These are phyloP conservation scores for Parthenolecanium corni DNA, from an alignment of 2,888 invertebrate genomes.

Conservation along the genomic window DNA sequence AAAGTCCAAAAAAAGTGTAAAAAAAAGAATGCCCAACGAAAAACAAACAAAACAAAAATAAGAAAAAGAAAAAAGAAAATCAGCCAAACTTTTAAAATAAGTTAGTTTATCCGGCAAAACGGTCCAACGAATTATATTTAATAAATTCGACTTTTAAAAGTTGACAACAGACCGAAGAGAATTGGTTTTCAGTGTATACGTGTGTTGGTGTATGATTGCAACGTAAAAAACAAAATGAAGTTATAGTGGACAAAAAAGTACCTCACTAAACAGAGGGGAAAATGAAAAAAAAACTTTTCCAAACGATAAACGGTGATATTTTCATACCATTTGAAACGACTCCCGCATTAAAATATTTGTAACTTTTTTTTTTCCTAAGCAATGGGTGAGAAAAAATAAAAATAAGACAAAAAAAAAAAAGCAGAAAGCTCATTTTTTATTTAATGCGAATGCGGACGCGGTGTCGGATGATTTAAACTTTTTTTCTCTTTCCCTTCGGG, in stretches of 20 bases:
- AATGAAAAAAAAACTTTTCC: conserved; percentile 10
- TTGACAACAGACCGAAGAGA: neutral
- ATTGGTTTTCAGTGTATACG: too few species aligned
- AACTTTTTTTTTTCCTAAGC: conserved; percentile 12
- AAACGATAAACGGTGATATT: conserved; percentile 24
- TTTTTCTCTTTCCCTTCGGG: conserved; percentile 10
- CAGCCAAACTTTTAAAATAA: conserved; percentile 5
- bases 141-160: conserved; percentile 17
- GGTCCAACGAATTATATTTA: conserved; percentile 19
- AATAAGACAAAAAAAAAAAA: too few species aligned
- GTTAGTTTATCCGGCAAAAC: conserved; percentile 19
- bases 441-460: conserved; percentile 3
- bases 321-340: conserved; percentile 22
- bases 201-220: too few species aligned
- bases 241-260: too few species aligned
- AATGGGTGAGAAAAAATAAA: neutral
- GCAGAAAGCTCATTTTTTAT: conserved; percentile 21
- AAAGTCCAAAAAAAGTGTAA: too few species aligned
- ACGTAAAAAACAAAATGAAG: too few species aligned
- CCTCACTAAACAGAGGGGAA: too few species aligned
- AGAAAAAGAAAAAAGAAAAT: neutral
- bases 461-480: conserved; percentile 6
- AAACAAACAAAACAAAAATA: too few species aligned
- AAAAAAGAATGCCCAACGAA: too few species aligned
- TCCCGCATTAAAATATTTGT: conserved; percentile 25